Conservation (phyloP, 2,797 vertebrate species). For the Salarias fasciatus region DNA sequence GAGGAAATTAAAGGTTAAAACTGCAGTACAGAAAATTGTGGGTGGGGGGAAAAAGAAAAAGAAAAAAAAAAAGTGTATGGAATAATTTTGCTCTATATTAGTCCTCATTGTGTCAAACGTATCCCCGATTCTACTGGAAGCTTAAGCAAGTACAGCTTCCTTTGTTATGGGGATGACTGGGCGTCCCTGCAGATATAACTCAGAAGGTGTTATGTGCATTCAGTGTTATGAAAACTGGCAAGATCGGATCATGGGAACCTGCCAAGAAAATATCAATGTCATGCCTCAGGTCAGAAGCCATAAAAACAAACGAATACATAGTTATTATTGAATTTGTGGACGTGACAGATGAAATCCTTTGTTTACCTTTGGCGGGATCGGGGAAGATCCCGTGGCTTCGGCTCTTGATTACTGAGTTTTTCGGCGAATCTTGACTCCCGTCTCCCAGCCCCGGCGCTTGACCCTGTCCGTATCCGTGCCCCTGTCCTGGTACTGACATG, state of each 20-base stretch:
- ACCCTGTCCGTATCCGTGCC: constrained; percentile 56
- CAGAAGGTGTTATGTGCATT: constrained; percentile 25
- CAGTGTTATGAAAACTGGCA: constrained; percentile 42
- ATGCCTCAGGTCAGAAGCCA: constrained; percentile 1
- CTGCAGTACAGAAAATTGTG: not conserved
- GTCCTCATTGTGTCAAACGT: constrained; percentile 1
- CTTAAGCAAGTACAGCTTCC: too few relatives aligned
- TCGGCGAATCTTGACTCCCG: constrained; percentile 89
- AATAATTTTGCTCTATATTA: too few relatives aligned
- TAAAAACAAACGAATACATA: not conserved
- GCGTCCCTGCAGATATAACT: not conserved
- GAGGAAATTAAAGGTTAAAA: constrained; percentile 5
- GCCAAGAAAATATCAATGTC: not conserved
- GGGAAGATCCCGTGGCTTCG: constrained; percentile 99
- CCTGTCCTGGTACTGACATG: constrained; percentile 67
- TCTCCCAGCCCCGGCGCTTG: constrained; percentile 63
- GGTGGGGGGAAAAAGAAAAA: not conserved
- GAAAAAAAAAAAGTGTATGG: not conserved
- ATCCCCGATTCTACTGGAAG: too few relatives aligned
- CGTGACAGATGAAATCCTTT: not conserved
- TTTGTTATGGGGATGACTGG: too few relatives aligned
- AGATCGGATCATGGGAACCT: constrained; percentile 21
- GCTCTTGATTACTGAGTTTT: constrained; percentile 98
- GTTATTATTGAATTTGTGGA: not conserved
- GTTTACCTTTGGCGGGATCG: constrained; percentile 95